phyloP scores from a whole-genome alignment of 2,113 vertebrate species.

The Phalacrocorax carbo region DNA sequence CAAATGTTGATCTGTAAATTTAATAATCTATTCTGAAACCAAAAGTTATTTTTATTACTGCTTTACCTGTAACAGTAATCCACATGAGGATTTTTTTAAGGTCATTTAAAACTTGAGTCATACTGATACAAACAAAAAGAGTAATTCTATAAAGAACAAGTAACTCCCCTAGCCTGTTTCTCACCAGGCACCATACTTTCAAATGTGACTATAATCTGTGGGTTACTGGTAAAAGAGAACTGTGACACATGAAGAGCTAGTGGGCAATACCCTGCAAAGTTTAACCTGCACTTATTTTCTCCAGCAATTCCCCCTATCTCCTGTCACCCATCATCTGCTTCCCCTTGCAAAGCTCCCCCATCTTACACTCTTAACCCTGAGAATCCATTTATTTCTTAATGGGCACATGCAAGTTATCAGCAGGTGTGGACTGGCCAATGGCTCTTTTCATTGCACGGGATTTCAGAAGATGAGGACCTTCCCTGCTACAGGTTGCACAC shows the following conservation, averaged over 20 bases:
- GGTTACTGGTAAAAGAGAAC: not conserved
- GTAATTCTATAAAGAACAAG: not conserved
- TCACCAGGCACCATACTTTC: not conserved
- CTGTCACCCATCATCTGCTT: not conserved
- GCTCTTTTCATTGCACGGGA: not conserved
- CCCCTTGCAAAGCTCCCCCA: not conserved
- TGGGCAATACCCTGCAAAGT: not conserved
- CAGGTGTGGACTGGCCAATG: not conserved
- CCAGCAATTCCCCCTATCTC: not conserved
- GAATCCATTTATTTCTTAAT: not conserved
- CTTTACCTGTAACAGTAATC: not conserved
- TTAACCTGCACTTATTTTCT: not conserved
- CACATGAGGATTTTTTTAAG: not conserved
- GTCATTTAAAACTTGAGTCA: not conserved
- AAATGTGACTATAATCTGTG: not conserved
- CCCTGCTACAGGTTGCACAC: rapidly evolving
- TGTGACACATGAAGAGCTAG: not conserved
- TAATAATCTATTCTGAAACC: not conserved
- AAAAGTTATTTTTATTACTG: not conserved
- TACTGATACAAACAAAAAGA: not conserved
- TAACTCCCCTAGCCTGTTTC: not conserved
- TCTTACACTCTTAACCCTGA: not conserved
- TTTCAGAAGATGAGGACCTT: not conserved
- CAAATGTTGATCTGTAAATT: not conserved
- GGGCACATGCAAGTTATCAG: not conserved